Percentiles rank a stretch among this genome's conserved stretches.
Conservation (phyloP, 2,113 vertebrate species). For the Gyps fulvus region DNA sequence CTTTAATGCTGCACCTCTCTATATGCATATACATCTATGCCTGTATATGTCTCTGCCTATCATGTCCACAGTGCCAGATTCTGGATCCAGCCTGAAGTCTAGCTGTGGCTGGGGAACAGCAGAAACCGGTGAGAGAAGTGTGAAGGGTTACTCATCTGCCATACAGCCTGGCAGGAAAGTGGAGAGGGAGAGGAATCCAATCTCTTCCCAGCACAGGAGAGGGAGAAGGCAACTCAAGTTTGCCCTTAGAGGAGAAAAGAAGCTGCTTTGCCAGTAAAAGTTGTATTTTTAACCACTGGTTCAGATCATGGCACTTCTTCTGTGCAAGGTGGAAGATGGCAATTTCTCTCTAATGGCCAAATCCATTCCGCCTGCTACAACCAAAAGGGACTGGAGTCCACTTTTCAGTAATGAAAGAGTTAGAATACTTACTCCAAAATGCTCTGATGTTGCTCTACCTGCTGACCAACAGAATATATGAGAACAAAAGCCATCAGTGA, state of each 20-base stretch:
- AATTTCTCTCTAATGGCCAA: background rate
- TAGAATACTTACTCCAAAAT: background rate
- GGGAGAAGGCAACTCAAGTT: background rate
- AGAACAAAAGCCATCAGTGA: background rate
- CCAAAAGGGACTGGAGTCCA: background rate
- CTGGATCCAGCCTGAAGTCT: background rate
- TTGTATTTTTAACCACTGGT: background rate
- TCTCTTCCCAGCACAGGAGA: background rate
- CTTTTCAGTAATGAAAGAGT: background rate
- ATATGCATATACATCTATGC: background rate
- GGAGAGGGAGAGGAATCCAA: background rate
- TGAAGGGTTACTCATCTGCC: background rate
- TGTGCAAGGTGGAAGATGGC: background rate
- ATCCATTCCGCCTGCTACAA: background rate
- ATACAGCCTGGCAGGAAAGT: accelerated
- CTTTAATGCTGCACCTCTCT: background rate
- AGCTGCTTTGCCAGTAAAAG: background rate
- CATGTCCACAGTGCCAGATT: accelerated
- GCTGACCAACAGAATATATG: background rate
- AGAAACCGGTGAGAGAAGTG: background rate
- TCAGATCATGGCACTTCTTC: background rate
- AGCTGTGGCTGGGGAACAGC: background rate
- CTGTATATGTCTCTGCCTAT: background rate
- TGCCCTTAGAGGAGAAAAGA: background rate
- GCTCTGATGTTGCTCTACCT: background rate